These are phyloP conservation scores for Drosophila monieri DNA, from an alignment of 2,888 invertebrate genomes.

Conservation along the genomic window DNA sequence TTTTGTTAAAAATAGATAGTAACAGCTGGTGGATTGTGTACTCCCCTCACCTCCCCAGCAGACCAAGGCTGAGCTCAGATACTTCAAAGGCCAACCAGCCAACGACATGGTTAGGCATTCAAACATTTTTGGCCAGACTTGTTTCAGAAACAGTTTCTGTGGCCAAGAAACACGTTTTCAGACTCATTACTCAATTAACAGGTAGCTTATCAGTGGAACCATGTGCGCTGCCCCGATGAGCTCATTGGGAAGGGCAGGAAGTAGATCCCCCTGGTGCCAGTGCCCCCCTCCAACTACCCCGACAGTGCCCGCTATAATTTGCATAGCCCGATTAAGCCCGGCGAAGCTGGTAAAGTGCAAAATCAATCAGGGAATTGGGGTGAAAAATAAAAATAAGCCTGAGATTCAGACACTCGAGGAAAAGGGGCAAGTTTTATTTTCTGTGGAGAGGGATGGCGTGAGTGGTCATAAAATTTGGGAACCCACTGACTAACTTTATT, in stretches of 20 bases:
- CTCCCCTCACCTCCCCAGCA: constrained; percentile 11
- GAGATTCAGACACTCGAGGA: not conserved
- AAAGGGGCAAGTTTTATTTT: not conserved
- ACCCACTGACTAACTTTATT: constrained; percentile 60
- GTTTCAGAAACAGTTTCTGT: constrained; percentile 25
- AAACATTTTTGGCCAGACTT: constrained; percentile 34
- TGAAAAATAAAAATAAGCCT: constrained; percentile 27
- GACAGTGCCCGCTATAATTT: constrained; percentile 41
- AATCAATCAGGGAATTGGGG: constrained; percentile 62
- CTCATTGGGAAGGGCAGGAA: constrained; percentile 32
- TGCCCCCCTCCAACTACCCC: too few species aligned
- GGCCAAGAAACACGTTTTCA: constrained; percentile 27
- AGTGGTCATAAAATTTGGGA: constrained; percentile 53
- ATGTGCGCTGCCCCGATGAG: constrained; percentile 42
- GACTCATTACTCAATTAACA: constrained; percentile 48
- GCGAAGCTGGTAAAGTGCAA: constrained; percentile 78
- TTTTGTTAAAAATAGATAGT: not conserved
- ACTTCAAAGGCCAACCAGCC: constrained; percentile 33
- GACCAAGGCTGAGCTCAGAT: constrained; percentile 32
- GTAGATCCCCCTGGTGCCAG: constrained; percentile 1
- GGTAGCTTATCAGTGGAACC: constrained; percentile 45
- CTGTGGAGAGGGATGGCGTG: constrained; percentile 57
- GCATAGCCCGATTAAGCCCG: constrained; percentile 53
- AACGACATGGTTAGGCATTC: constrained; percentile 14
- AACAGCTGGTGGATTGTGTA: not conserved